Conservation (phyloP, 1,140 invertebrate species). For the Gonioctena quinquepunctata region DNA sequence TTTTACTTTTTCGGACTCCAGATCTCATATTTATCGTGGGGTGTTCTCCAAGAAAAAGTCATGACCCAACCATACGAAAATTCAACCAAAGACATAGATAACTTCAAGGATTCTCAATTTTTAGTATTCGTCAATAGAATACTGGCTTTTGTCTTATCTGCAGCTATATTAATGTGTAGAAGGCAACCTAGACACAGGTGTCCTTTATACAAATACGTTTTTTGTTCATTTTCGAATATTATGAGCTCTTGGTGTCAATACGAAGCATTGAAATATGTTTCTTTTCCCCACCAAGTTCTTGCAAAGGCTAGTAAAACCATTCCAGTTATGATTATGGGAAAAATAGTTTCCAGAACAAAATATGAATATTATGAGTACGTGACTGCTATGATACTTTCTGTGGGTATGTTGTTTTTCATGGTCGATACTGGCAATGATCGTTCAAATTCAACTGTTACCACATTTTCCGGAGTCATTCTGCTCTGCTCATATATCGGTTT, state of each 20-base stretch:
- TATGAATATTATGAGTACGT: conserved; percentile 94
- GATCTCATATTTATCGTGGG: conserved; percentile 91
- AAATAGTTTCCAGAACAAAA: conserved; percentile 83
- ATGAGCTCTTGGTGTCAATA: conserved; percentile 99
- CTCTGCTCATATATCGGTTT: conserved; percentile 89
- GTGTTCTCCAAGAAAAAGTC: conserved; percentile 90
- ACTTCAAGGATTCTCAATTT: conserved; percentile 93
- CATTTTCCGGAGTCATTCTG: conserved; percentile 84
- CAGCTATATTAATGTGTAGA: conserved; percentile 60
- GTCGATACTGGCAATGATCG: conserved; percentile 65
- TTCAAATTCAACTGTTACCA: conserved; percentile 64
- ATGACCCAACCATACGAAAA: conserved; percentile 81
- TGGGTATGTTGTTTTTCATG: conserved; percentile 92
- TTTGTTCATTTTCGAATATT: conserved; percentile 96
- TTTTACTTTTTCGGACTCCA: conserved; percentile 90
- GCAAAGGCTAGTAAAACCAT: conserved; percentile 95
- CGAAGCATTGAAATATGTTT: conserved; percentile 97
- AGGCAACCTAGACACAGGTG: conserved; percentile 75
- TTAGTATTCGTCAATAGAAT: conserved; percentile 93
- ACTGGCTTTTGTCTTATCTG: conserved; percentile 79
- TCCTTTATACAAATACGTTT: conserved; percentile 95
- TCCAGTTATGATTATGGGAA: conserved; percentile 98
- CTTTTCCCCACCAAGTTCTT: conserved; percentile 95
- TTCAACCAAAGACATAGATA: conserved; percentile 62
- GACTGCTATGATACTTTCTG: conserved; percentile 85